These are phyloP conservation scores for Acanthurus tractus DNA, from an alignment of 2,797 vertebrate genomes.

Conservation along the genomic window DNA sequence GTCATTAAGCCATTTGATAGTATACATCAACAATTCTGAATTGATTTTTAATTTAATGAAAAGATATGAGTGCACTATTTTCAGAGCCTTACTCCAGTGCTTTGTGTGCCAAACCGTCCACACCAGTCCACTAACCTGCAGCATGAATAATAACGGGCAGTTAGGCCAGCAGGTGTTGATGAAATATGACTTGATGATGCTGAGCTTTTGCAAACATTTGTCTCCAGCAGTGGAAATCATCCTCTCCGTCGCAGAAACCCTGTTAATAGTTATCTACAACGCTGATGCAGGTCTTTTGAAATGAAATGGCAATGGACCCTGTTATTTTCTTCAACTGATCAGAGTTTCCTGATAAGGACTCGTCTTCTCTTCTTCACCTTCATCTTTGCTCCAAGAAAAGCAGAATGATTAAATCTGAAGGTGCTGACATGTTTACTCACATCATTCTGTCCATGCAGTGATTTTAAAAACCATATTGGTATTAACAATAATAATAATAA, in stretches of 20 bases:
- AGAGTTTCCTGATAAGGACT: not conserved
- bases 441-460: not conserved
- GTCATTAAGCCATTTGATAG: conserved; percentile 2
- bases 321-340: not conserved
- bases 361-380: not conserved
- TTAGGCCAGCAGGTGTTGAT: conserved; percentile 3
- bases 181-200: not conserved
- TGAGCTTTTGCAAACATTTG: conserved; percentile 5
- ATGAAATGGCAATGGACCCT: not conserved
- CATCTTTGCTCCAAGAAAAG: not conserved
- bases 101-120: not conserved
- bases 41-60: conserved; percentile 10
- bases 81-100: not conserved
- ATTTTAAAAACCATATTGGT: not conserved
- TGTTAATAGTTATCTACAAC: not conserved
- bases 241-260: not conserved
- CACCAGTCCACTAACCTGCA: not conserved
- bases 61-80: not conserved
- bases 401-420: not conserved
- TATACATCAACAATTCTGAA: conserved; percentile 3
- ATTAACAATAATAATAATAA: conserved; percentile 8
- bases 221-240: not conserved
- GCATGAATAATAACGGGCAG: not conserved
- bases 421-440: not conserved
- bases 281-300: conserved; percentile 7